Evolutionary conservation across 2,888 invertebrate species (phyloP).

Genomic region (Archips crataeganus): DNA sequence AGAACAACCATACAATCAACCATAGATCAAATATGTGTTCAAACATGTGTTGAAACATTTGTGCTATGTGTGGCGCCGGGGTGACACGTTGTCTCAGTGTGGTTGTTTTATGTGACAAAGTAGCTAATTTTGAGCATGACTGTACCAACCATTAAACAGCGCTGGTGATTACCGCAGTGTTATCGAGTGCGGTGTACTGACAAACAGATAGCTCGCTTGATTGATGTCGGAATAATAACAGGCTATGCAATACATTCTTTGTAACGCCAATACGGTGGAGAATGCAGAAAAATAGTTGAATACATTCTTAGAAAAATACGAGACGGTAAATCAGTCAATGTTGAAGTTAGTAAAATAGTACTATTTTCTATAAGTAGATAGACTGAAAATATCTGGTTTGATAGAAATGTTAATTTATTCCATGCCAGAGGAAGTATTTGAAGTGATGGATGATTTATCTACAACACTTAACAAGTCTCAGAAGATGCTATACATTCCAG

Average conservation of each 20-base stretch:
- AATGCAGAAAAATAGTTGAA: conserved; percentile 19
- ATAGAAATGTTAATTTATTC: no score
- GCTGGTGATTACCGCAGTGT: conserved; percentile 9
- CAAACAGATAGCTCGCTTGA: conserved; percentile 39
- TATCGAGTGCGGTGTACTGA: conserved; percentile 10
- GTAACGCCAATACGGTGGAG: conserved; percentile 19
- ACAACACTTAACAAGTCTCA: no score
- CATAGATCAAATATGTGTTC: no score
- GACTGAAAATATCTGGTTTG: not conserved
- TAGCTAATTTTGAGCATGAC: not conserved
- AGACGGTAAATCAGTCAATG: not conserved
- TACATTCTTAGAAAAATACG: not conserved
- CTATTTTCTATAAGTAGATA: not conserved
- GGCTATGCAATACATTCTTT: conserved; percentile 31
- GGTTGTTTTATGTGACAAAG: no score
- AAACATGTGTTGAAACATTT: no score
- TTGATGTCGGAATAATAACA: conserved; percentile 42
- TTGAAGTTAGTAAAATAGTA: not conserved
- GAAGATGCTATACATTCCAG: no score
- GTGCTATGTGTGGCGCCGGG: no score
- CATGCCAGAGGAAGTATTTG: no score
- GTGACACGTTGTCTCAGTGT: no score
- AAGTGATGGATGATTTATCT: no score
- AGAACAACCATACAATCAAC: no score
- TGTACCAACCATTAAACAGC: conserved; percentile 1